Evolutionary conservation across 1,140 invertebrate species (phyloP), one percentile per base, ranked within the genome.

Genomic region (Odontomachus brunneus): DNA sequence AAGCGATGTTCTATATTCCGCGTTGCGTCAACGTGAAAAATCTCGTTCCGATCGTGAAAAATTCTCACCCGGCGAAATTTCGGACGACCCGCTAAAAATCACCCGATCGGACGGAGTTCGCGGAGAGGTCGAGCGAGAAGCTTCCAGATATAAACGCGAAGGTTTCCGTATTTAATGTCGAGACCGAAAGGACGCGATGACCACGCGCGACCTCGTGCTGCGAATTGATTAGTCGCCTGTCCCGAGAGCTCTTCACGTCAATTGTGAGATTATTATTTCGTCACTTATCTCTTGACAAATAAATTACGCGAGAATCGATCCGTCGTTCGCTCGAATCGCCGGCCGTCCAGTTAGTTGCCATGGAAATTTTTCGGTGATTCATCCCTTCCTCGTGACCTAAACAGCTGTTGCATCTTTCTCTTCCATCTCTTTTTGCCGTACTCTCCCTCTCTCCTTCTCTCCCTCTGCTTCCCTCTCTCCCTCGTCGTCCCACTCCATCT

Each of bases 321-420:
- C 14, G 24, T 3, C n/a, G 29, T 24, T n/a, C 15, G n/a, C 26
- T n/a, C 49, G 49, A 12, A 15, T 11, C 17, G 51, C 29, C 17
- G 55, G 2, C 22, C 38, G 17, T 69, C 17, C 67, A 24, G 24
- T 9, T 80, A 24, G 5, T 82, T 60, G 66, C 57, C 19, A 14
- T 90, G 89, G 89, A 93, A 93, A 90, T 84, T 91, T 93, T 93
- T 91, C 78, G 88, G 90, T 93, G 92, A 93, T 90, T 93, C 90
- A 92, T 92, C 81, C 83, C 81, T 86, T 84, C 83, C 83, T 75
- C 63, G 60, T 83, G 83, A 88, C 73, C 65, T 24, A 63, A 87
- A 89, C 86, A 89, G 84, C 84, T 88, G 83, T 87, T 84, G 60
- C 51, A n/a, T 26, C 24, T 48, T 14, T 24, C 24, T 75, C 11